A percentile compares a stretch with the other conserved stretches of the same genome.
These are phyloP conservation scores for Microcebus jonahi DNA, from an alignment of 2,113 vertebrate species.

Conservation along the genomic window DNA sequence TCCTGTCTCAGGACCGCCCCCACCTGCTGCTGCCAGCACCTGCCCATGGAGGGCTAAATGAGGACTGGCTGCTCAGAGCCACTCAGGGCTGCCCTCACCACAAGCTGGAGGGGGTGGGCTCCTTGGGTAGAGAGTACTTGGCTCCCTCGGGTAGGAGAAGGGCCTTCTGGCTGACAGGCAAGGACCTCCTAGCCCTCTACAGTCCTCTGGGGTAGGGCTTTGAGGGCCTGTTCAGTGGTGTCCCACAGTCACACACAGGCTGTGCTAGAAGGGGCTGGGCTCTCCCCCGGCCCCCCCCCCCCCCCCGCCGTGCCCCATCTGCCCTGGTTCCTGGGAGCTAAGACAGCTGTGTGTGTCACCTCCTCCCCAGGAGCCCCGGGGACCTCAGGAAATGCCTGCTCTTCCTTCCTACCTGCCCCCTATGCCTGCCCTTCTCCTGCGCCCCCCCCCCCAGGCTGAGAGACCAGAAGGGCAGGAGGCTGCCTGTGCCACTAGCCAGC, in stretches of 20 bases:
- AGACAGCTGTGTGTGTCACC: conserved; percentile 46
- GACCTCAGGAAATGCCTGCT: conserved; percentile 64
- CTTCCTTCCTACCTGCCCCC: conserved; percentile 54
- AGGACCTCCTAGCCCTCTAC: neutral
- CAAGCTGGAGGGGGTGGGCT: neutral
- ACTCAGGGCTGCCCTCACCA: neutral
- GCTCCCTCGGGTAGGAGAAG: neutral
- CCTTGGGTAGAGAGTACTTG: neutral
- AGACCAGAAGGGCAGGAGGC: conserved; percentile 15
- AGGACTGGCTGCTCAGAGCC: neutral
- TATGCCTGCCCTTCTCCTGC: neutral
- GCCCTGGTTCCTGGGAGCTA: neutral
- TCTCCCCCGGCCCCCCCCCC: neutral
- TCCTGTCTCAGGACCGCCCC: neutral
- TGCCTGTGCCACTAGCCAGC: neutral
- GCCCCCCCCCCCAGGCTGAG: neutral
- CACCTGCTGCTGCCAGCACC: neutral
- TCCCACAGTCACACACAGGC: neutral
- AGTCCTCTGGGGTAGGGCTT: neutral
- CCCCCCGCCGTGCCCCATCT: no score
- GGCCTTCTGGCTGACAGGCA: neutral
- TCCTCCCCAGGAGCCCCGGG: neutral
- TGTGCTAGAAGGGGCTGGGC: neutral
- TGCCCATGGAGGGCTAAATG: neutral
- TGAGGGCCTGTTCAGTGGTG: neutral